phyloP scores from a whole-genome alignment of 53 echinoderm and acorn worm species.

The Antedon mediterranea region DNA sequence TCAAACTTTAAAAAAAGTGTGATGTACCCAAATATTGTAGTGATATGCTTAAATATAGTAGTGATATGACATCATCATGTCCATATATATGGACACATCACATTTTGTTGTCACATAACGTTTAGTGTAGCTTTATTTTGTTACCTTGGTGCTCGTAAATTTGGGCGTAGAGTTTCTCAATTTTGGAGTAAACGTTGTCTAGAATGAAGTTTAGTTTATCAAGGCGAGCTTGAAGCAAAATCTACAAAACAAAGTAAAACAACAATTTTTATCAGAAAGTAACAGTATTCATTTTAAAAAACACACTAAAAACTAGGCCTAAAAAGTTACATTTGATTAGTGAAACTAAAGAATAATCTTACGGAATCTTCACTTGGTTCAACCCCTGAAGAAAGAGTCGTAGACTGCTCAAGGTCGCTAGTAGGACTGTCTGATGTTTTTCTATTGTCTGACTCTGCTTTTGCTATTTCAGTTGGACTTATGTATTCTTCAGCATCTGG shows the following conservation, averaged over 20 bases:
- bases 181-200: conserved; percentile 21
- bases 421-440: neutral
- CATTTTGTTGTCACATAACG: too few species aligned
- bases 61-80: too few species aligned
- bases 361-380: neutral
- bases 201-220: conserved; percentile 38
- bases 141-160: conserved; percentile 11
- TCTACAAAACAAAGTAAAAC: conserved; percentile 7
- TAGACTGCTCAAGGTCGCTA: neutral
- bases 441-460: neutral
- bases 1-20: too few species aligned
- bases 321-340: too few species aligned
- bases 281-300: too few species aligned
- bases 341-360: too few species aligned
- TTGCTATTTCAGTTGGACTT: conserved; percentile 45
- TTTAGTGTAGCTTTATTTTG: neutral
- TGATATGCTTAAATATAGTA: too few species aligned
- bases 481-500: conserved; percentile 51
- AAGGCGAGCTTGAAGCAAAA: conserved; percentile 31
- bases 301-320: too few species aligned
- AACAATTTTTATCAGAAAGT: too few species aligned
- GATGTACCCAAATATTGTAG: too few species aligned
- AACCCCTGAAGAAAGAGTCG: neutral
- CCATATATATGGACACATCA: too few species aligned
- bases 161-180: conserved; percentile 13